phyloP scores from a whole-genome alignment of 2,797 vertebrate genomes.

The Rachycentron canadum region DNA sequence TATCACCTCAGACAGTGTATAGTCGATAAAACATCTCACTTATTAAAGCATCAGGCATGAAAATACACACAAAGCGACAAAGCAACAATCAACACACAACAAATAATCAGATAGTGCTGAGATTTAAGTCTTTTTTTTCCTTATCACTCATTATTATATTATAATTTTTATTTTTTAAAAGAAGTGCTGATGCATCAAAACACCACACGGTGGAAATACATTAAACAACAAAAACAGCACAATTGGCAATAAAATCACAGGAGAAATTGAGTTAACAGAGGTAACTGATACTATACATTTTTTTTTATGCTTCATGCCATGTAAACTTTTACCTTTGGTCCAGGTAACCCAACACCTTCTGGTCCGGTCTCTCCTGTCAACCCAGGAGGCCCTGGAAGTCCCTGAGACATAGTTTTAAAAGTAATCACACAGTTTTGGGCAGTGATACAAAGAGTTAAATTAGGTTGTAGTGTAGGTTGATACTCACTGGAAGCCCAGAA shows the following conservation, averaged over 20 bases:
- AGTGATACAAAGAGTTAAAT: not conserved
- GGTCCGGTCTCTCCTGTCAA: conserved; percentile 85
- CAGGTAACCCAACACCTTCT: conserved; percentile 87
- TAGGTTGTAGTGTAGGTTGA: not conserved
- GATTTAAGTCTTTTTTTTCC: too few species aligned
- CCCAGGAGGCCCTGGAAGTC: conserved; percentile 85
- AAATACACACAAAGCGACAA: too few species aligned
- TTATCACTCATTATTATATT: not conserved
- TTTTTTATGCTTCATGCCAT: not conserved
- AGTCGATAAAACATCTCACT: not conserved
- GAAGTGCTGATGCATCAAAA: too few species aligned
- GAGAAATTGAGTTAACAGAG: not conserved
- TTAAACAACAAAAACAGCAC: too few species aligned
- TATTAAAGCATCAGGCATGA: too few species aligned
- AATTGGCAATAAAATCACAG: too few species aligned
- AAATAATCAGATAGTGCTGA: not conserved
- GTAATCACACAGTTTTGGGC: not conserved
- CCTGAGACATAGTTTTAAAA: conserved; percentile 73
- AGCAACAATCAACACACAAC: not conserved
- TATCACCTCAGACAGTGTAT: not conserved
- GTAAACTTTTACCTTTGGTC: conserved; percentile 86
- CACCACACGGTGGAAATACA: too few species aligned
- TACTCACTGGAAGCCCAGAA: conserved; percentile 87
- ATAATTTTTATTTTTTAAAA: not conserved
- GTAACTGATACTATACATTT: not conserved